phyloP scores from a whole-genome alignment of 1,140 invertebrate species.

The Diploscapter pachys region DNA sequence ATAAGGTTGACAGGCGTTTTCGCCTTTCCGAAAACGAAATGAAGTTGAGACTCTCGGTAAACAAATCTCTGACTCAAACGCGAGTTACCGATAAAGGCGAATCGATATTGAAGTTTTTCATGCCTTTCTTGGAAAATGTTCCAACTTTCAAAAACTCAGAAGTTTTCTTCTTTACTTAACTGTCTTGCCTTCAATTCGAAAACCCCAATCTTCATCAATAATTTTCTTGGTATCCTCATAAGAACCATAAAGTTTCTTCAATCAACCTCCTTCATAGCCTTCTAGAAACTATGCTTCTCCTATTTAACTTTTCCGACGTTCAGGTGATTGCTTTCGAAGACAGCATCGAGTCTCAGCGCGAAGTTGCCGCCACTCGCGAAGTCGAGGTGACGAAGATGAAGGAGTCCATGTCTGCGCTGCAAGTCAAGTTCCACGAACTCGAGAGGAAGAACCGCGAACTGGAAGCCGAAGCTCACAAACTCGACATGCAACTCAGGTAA shows the following conservation, averaged over 20 bases:
- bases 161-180: too few relatives aligned
- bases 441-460: conserved; percentile 35
- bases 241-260: too few relatives aligned
- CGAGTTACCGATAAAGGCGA: too few relatives aligned
- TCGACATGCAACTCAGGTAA: conserved; percentile 25
- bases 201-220: background rate
- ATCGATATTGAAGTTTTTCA: too few relatives aligned
- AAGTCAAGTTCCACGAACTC: conserved; percentile 29
- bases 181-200: too few relatives aligned
- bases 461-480: conserved; percentile 35
- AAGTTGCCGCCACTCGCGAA: conserved; percentile 23
- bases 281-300: conserved; percentile 1
- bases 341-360: background rate
- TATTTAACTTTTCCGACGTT: conserved; percentile 10
- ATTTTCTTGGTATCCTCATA: background rate
- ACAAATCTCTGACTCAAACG: too few relatives aligned
- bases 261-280: too few relatives aligned
- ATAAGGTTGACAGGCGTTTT: too few relatives aligned
- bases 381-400: conserved; percentile 36
- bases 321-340: conserved; percentile 15
- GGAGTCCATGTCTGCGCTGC: conserved; percentile 27
- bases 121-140: too few relatives aligned
- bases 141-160: too few relatives aligned
- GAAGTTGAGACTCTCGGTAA: too few relatives aligned
- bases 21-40: too few relatives aligned